phyloP scores from a whole-genome alignment of 2,888 invertebrate genomes.

The Seladonia tumulorum region DNA sequence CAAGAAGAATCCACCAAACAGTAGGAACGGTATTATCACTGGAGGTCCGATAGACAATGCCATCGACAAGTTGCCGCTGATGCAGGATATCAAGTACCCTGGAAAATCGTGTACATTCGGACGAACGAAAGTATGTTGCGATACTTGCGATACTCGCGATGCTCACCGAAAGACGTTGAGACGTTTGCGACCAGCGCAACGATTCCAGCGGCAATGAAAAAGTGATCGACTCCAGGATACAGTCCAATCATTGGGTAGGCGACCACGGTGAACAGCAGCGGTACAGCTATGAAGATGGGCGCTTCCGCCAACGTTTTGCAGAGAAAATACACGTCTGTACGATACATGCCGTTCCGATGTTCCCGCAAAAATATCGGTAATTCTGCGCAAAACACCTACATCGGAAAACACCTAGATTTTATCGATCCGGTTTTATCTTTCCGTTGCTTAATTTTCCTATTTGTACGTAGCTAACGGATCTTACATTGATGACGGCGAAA shows the following conservation, averaged over 20 bases:
- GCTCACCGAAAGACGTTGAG: constrained; percentile 92
- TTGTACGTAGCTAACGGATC: constrained; percentile 77
- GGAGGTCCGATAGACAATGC: constrained; percentile 96
- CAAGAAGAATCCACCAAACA: constrained; percentile 98
- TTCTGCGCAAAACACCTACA: constrained; percentile 94
- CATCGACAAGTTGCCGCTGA: constrained; percentile 93
- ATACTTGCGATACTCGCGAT: not conserved
- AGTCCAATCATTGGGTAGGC: constrained; percentile 96
- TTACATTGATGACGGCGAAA: constrained; percentile 97
- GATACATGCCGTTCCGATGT: constrained; percentile 95
- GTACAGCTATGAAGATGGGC: constrained; percentile 93
- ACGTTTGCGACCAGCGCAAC: constrained; percentile 94
- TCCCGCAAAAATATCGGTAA: constrained; percentile 95
- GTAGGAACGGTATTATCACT: constrained; percentile 95
- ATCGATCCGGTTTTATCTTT: not conserved
- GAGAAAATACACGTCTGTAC: constrained; percentile 95
- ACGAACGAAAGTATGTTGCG: not conserved
- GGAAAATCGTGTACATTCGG: constrained; percentile 44
- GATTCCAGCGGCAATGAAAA: constrained; percentile 90
- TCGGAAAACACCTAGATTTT: not conserved
- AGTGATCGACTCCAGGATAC: constrained; percentile 88
- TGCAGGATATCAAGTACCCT: constrained; percentile 97
- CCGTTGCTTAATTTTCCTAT: not conserved
- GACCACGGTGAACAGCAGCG: constrained; percentile 92
- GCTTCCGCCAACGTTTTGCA: constrained; percentile 96